Conservation (phyloP, 2,113 vertebrate genomes). For the Aldabrachelys gigantea region DNA sequence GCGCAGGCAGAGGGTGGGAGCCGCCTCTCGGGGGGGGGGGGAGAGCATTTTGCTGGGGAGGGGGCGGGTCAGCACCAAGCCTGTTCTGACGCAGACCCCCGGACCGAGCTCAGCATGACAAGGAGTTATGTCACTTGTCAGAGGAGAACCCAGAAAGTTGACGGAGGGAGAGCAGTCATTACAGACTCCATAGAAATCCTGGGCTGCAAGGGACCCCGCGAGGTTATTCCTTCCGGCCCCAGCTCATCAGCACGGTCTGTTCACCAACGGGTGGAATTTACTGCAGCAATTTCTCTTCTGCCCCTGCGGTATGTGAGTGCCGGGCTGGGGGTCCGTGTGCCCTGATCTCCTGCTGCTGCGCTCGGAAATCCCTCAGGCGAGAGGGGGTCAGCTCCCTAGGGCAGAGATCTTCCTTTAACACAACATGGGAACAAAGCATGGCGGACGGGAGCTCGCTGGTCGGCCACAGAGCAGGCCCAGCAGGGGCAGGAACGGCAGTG, state of each 20-base stretch:
- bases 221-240: not conserved
- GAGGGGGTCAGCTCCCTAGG: not conserved
- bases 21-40: not conserved
- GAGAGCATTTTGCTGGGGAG: too few relatives aligned
- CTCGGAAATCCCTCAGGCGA: not conserved
- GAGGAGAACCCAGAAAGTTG: not conserved
- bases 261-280: not conserved
- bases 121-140: not conserved
- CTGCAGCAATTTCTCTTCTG: not conserved
- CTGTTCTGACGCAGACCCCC: too few relatives aligned
- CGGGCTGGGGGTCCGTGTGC: not conserved
- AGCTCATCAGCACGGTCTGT: not conserved
- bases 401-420: not conserved
- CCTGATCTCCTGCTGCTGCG: not conserved
- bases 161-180: too few relatives aligned
- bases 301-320: not conserved
- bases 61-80: not conserved
- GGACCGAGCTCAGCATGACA: not conserved
- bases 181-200: too few relatives aligned
- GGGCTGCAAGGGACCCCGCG: not conserved
- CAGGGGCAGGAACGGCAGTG: not conserved
- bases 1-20: not conserved
- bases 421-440: not conserved
- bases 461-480: not conserved
- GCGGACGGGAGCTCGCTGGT: not conserved